These are phyloP conservation scores for Spilarctia lutea DNA, from an alignment of 2,888 invertebrate species.

Conservation along the genomic window DNA sequence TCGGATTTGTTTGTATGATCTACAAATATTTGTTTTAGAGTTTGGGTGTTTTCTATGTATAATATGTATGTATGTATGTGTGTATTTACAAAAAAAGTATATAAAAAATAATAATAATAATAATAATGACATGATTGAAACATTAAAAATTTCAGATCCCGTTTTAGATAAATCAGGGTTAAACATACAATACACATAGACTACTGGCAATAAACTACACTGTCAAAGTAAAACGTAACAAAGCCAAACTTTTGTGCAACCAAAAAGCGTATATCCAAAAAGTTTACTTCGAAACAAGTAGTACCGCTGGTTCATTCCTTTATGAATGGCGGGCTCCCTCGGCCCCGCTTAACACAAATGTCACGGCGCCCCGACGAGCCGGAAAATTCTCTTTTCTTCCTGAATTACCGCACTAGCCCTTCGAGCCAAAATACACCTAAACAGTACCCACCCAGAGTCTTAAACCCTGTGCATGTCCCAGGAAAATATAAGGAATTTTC, in stretches of 20 bases:
- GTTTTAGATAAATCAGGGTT: background rate
- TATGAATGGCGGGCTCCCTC: slow-evolving; percentile 82
- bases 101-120: too few relatives aligned
- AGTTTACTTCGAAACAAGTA: slow-evolving; percentile 78
- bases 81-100: too few relatives aligned
- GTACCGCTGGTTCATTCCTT: slow-evolving; percentile 68
- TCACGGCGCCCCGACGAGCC: slow-evolving; percentile 83
- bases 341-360: slow-evolving; percentile 84
- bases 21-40: too few relatives aligned
- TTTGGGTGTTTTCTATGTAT: too few relatives aligned
- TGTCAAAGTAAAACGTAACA: slow-evolving; percentile 44
- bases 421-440: slow-evolving; percentile 63
- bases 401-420: slow-evolving; percentile 70
- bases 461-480: slow-evolving; percentile 42
- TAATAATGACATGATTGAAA: background rate
- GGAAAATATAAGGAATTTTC: slow-evolving; percentile 84
- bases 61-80: too few relatives aligned
- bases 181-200: background rate
- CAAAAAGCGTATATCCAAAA: slow-evolving; percentile 63
- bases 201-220: slow-evolving; percentile 27
- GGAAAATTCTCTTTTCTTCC: slow-evolving; percentile 87
- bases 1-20: too few relatives aligned
- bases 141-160: background rate
- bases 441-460: slow-evolving; percentile 51
- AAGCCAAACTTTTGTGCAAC: slow-evolving; percentile 56